Conservation (phyloP, 2,888 invertebrate genomes). For the Neoscelio sp. region DNA sequence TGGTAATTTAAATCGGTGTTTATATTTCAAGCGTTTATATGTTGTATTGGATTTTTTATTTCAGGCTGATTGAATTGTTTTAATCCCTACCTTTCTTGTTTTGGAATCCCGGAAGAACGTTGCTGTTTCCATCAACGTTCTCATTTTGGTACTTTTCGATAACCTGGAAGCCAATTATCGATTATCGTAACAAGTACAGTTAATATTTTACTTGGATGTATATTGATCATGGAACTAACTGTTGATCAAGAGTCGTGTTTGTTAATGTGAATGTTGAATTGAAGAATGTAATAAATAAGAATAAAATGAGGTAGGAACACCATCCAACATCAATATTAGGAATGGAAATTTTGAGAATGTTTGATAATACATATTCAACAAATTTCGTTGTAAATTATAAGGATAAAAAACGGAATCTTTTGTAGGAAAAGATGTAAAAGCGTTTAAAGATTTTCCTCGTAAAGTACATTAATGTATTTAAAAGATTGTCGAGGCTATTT, state of each 20-base stretch:
- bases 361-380: background rate
- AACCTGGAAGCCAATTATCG: conserved; percentile 83
- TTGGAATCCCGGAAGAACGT: conserved; percentile 83
- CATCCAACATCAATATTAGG: background rate
- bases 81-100: conserved; percentile 70
- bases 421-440: too few species aligned
- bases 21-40: conserved; percentile 35
- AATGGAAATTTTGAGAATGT: background rate
- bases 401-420: too few species aligned
- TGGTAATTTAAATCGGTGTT: conserved; percentile 42
- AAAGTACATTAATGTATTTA: conserved; percentile 6
- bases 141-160: conserved; percentile 87
- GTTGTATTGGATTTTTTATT: conserved; percentile 3
- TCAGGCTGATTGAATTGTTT: conserved; percentile 7
- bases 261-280: too few species aligned
- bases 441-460: background rate
- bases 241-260: background rate
- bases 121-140: conserved; percentile 85
- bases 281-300: background rate
- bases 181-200: conserved; percentile 12
- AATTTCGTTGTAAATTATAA: background rate
- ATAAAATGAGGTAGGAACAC: background rate
- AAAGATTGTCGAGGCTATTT: too few species aligned
- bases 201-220: background rate
- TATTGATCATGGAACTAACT: background rate